Conservation (phyloP, 2,888 invertebrate species). For the Escarpia spicata region DNA sequence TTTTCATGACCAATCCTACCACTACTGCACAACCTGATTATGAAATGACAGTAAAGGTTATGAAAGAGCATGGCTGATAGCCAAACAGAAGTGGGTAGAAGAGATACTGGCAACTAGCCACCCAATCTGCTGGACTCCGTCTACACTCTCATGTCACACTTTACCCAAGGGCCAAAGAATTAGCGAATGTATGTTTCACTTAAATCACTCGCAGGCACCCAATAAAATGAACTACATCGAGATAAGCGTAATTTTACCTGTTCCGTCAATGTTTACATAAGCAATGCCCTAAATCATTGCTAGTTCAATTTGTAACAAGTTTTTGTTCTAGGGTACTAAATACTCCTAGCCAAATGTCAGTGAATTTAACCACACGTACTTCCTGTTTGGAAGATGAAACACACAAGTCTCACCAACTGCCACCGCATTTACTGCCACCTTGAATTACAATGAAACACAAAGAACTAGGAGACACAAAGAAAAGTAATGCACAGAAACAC, state of each 20-base stretch:
- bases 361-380: not conserved
- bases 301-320: not conserved
- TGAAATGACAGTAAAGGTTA: not conserved
- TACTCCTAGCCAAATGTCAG: not conserved
- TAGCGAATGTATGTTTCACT: not conserved
- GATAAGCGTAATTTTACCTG: not conserved
- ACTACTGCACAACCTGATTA: not conserved
- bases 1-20: not conserved
- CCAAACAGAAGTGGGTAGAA: not conserved
- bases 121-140: not conserved
- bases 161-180: not conserved
- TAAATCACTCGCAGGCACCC: not conserved
- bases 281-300: not conserved
- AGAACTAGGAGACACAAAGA: not conserved
- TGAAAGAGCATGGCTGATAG: not conserved
- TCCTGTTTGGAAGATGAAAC: not conserved
- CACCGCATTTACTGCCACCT: not conserved
- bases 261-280: conserved; percentile 4
- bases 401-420: not conserved
- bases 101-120: not conserved
- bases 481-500: not conserved
- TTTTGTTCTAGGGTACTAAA: not conserved
- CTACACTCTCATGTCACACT: not conserved
- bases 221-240: not conserved
- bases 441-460: not conserved